Percentiles rank a stretch among this genome's conserved stretches.
phyloP scores from a whole-genome alignment of 2,113 vertebrate genomes.

The Pan troglodytes region DNA sequence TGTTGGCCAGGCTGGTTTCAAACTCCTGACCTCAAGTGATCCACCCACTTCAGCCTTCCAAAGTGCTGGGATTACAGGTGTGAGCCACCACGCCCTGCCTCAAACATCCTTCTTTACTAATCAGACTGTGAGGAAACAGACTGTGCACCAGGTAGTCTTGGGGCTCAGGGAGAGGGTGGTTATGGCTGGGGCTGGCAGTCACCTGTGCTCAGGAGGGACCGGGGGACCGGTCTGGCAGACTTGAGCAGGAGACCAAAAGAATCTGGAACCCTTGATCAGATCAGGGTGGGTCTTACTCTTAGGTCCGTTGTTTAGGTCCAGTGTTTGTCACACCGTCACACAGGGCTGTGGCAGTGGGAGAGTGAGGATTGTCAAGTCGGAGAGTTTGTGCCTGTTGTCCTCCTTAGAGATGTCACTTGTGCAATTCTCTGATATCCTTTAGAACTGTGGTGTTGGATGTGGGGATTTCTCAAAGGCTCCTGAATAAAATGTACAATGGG shows the following conservation, averaged over 20 bases:
- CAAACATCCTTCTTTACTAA: neutral
- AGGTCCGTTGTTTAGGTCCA: too few species aligned
- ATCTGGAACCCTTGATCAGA: neutral
- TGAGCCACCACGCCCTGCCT: rapidly evolving
- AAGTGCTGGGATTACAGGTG: too few species aligned
- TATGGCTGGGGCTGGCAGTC: neutral
- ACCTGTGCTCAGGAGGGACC: neutral
- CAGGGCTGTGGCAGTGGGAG: too few species aligned
- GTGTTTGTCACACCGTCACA: neutral
- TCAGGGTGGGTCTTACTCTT: neutral
- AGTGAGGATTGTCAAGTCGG: neutral
- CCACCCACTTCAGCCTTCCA: too few species aligned
- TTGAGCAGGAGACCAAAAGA: neutral
- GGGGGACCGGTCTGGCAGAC: neutral
- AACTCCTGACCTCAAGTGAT: too few species aligned
- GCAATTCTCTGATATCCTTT: neutral
- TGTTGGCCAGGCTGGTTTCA: too few species aligned
- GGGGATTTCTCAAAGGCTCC: neutral
- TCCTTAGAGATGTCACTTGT: neutral
- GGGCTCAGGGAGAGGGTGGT: neutral
- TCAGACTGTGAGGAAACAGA: neutral
- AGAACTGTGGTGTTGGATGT: neutral
- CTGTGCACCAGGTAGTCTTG: neutral
- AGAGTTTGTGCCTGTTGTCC: neutral
- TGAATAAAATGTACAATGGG: neutral